Percentiles rank a stretch among this genome's conserved stretches.
phyloP scores from a whole-genome alignment of 2,888 invertebrate species.

The Girardia tigrina region DNA sequence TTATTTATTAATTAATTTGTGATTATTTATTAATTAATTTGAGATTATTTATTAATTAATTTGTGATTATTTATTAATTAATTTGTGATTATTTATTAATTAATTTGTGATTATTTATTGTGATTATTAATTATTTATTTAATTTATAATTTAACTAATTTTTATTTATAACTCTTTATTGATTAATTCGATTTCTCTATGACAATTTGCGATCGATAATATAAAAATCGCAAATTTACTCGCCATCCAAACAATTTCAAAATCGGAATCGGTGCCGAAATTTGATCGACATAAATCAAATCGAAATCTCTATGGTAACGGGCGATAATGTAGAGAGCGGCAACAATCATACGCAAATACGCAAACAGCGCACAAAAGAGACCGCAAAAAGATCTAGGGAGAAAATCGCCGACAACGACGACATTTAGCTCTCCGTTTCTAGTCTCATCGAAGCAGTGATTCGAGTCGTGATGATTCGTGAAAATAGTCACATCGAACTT shows the following conservation, averaged over 20 bases:
- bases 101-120: too few species aligned
- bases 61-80: too few species aligned
- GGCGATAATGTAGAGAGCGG: slow-evolving; percentile 68
- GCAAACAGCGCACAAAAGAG: slow-evolving; percentile 76
- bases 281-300: slow-evolving; percentile 77
- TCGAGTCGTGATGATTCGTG: slow-evolving; percentile 82
- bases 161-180: too few species aligned
- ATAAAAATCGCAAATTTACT: too few species aligned
- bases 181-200: too few species aligned
- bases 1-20: too few species aligned
- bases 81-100: too few species aligned
- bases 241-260: slow-evolving; percentile 54
- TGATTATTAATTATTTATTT: too few species aligned
- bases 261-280: slow-evolving; percentile 78
- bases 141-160: too few species aligned
- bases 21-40: too few species aligned
- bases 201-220: too few species aligned
- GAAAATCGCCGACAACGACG: slow-evolving; percentile 68
- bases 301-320: slow-evolving; percentile 58
- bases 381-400: slow-evolving; percentile 76
- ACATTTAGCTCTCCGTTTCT: slow-evolving; percentile 67
- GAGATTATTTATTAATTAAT: too few species aligned
- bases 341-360: slow-evolving; percentile 78
- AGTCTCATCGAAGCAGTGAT: slow-evolving; percentile 83
- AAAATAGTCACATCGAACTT: slow-evolving; percentile 72